A percentile compares a stretch with the other conserved stretches of the same genome.
Conservation (phyloP, 1,140 invertebrate genomes). For the Drosophila ananassae region DNA sequence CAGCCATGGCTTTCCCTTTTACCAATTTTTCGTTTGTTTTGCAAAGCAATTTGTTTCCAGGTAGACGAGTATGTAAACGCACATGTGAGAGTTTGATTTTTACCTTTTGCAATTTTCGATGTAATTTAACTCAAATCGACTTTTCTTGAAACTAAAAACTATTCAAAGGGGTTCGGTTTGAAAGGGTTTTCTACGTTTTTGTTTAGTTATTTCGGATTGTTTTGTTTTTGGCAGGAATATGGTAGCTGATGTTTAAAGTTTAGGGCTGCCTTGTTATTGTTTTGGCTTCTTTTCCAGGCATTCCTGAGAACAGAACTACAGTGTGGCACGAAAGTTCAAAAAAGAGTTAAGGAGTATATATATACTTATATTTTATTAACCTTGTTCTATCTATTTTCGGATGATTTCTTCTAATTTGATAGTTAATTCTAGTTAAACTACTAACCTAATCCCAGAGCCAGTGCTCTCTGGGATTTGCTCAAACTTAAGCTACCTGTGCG, state of each 20-base stretch:
- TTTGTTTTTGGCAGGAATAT: constrained; percentile 4
- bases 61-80: constrained; percentile 8
- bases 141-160: constrained; percentile 61
- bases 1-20: constrained; percentile 15
- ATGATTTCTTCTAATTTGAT: not conserved
- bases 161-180: constrained; percentile 21
- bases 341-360: not conserved
- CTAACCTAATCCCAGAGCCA: constrained; percentile 13
- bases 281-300: not conserved
- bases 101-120: constrained; percentile 70
- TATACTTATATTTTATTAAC: too few species aligned
- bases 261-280: not conserved
- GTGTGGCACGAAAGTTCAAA: constrained; percentile 25
- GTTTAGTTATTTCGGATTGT: constrained; percentile 23
- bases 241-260: not conserved
- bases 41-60: constrained; percentile 50
- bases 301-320: constrained; percentile 7
- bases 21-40: constrained; percentile 49
- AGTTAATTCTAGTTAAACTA: constrained; percentile 30
- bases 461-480: constrained; percentile 10
- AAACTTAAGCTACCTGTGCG: constrained; percentile 26
- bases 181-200: constrained; percentile 16
- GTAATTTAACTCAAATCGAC: constrained; percentile 73
- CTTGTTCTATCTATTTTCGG: not conserved
- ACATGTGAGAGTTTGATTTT: constrained; percentile 31